phyloP scores from a whole-genome alignment of 1,140 invertebrate genomes.

The Pomphorhynchus laevis region DNA sequence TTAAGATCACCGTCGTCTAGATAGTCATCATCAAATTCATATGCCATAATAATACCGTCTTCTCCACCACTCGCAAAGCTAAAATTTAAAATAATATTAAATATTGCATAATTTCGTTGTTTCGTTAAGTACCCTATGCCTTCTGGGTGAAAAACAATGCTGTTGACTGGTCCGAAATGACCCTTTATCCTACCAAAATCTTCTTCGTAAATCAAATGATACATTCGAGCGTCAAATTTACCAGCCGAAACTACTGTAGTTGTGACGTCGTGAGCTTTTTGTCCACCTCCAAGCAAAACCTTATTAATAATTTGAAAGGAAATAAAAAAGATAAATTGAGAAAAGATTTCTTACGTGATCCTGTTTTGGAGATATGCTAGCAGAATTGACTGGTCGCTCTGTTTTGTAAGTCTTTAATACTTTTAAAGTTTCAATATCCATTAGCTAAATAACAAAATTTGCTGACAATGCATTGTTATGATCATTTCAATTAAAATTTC shows the following conservation, averaged over 20 bases:
- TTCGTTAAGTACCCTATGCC: constrained; percentile 31
- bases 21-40: constrained; percentile 74
- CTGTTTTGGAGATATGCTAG: constrained; percentile 54
- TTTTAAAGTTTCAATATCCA: constrained; percentile 45
- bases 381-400: constrained; percentile 72
- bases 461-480: constrained; percentile 5
- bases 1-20: too few species aligned
- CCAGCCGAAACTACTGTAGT: constrained; percentile 51
- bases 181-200: constrained; percentile 90
- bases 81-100: constrained; percentile 12
- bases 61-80: constrained; percentile 77
- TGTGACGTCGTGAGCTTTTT: constrained; percentile 92
- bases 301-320: constrained; percentile 17
- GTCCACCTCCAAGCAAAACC: constrained; percentile 67
- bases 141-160: constrained; percentile 80
- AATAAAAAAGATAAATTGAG: background rate
- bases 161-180: constrained; percentile 97
- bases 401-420: constrained; percentile 70
- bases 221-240: constrained; percentile 90
- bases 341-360: constrained; percentile 36
- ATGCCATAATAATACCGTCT: constrained; percentile 80
- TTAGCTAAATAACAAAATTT: constrained; percentile 25
- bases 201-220: constrained; percentile 92
- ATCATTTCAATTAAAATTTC: constrained; percentile 1
- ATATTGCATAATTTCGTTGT: background rate